Conservation (phyloP, 2,113 vertebrate genomes). For the Rhabdornis inornatus region DNA sequence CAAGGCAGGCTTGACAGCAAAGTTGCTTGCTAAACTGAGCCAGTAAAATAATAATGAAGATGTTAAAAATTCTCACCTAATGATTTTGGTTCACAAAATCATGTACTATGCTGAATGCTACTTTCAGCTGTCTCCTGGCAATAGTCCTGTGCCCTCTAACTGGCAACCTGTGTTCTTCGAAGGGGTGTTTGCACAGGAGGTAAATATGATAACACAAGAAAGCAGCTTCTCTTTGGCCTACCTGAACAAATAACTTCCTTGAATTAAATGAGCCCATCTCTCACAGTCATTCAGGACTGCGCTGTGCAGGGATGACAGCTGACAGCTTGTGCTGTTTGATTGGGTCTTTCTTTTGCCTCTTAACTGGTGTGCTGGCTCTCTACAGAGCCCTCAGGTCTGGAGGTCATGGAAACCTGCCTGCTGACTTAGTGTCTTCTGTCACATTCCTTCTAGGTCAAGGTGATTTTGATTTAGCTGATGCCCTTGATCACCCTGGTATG, state of each 20-base stretch:
- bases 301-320: rapidly evolving
- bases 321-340: background rate
- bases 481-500: slow-evolving; percentile 64
- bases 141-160: background rate
- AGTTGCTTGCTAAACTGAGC: background rate
- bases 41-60: background rate
- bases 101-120: background rate
- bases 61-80: background rate
- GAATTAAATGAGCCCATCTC: background rate
- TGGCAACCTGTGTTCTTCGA: background rate
- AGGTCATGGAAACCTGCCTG: background rate
- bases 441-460: slow-evolving; percentile 47
- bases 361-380: background rate
- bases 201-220: background rate
- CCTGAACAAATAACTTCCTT: background rate
- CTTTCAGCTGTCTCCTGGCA: background rate
- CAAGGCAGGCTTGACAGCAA: background rate
- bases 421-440: background rate
- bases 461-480: slow-evolving; percentile 72
- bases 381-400: background rate
- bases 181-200: background rate
- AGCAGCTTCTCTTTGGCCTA: background rate
- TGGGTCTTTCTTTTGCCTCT: background rate
- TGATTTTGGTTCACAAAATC: background rate
- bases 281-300: background rate